These are phyloP conservation scores for Luperina testacea DNA, from an alignment of 2,888 invertebrate genomes.

Conservation along the genomic window DNA sequence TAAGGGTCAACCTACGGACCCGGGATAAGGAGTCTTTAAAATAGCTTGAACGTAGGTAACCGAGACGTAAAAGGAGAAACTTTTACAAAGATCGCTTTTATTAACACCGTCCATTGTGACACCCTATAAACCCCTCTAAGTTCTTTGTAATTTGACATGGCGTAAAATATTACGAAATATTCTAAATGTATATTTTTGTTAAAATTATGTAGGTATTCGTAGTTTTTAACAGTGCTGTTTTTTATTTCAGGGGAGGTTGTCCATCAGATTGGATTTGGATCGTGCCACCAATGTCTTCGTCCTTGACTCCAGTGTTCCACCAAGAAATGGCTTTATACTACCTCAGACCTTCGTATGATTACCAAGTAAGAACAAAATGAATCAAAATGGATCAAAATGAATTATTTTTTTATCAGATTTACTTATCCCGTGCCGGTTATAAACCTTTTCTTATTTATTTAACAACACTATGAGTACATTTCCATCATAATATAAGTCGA, in stretches of 20 bases:
- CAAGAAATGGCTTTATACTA: slow-evolving; percentile 97
- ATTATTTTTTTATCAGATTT: background rate
- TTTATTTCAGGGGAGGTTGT: slow-evolving; percentile 91
- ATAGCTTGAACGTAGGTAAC: too few species aligned
- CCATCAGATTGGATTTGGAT: slow-evolving; percentile 97
- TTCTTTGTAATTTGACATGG: background rate
- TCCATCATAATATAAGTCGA: background rate
- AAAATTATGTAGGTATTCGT: background rate
- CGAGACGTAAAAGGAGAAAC: background rate
- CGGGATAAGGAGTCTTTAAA: background rate
- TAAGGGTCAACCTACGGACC: background rate
- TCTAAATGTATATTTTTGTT: background rate
- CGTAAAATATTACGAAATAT: background rate
- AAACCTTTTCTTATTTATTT: background rate
- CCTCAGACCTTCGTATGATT: slow-evolving; percentile 96
- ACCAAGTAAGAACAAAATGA: slow-evolving; percentile 91
- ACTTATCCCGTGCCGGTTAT: background rate
- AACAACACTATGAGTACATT: too few species aligned
- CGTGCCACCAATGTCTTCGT: slow-evolving; percentile 93
- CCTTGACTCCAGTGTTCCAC: slow-evolving; percentile 94
- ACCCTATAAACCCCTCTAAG: background rate
- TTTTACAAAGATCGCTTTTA: background rate
- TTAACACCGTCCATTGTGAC: background rate
- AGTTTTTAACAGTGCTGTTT: background rate
- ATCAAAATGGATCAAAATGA: background rate